Conservation (phyloP, 2,797 vertebrate genomes). For the Pseudochaenichthys georgianus region DNA sequence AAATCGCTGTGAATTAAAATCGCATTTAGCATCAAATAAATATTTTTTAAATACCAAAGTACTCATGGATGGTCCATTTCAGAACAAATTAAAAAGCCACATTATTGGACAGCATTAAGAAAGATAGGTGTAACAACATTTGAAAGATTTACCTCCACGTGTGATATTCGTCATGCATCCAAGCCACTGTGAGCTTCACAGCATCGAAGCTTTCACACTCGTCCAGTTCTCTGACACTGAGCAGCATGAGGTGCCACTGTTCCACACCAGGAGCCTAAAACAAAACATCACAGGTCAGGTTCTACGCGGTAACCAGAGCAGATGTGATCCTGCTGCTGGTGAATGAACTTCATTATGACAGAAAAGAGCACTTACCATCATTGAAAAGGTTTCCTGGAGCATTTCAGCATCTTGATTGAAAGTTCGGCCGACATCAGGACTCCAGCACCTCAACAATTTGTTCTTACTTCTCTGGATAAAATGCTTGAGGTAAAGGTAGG, state of each 20-base stretch:
- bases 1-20: slow-evolving; percentile 41
- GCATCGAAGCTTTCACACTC: background rate
- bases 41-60: too few species aligned
- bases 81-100: too few species aligned
- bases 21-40: too few species aligned
- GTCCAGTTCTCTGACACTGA: slow-evolving; percentile 58
- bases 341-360: background rate
- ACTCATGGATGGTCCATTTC: too few species aligned
- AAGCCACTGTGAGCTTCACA: slow-evolving; percentile 35
- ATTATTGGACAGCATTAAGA: background rate
- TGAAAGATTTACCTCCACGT: slow-evolving; percentile 51
- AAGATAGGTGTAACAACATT: background rate
- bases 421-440: slow-evolving; percentile 11
- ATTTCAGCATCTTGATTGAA: slow-evolving; percentile 49
- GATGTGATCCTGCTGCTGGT: background rate
- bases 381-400: slow-evolving; percentile 48
- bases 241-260: slow-evolving; percentile 40
- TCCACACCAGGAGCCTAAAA: slow-evolving; percentile 59
- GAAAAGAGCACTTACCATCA: slow-evolving; percentile 55
- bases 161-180: background rate
- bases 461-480: slow-evolving; percentile 44
- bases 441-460: slow-evolving; percentile 60
- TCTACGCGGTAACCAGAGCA: background rate
- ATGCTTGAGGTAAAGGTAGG: slow-evolving; percentile 58
- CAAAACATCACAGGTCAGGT: background rate